A percentile compares a stretch with the other conserved stretches of the same genome.
These are phyloP conservation scores for Sardinella longiceps DNA, from an alignment of 2,797 vertebrate genomes.

Conservation along the genomic window DNA sequence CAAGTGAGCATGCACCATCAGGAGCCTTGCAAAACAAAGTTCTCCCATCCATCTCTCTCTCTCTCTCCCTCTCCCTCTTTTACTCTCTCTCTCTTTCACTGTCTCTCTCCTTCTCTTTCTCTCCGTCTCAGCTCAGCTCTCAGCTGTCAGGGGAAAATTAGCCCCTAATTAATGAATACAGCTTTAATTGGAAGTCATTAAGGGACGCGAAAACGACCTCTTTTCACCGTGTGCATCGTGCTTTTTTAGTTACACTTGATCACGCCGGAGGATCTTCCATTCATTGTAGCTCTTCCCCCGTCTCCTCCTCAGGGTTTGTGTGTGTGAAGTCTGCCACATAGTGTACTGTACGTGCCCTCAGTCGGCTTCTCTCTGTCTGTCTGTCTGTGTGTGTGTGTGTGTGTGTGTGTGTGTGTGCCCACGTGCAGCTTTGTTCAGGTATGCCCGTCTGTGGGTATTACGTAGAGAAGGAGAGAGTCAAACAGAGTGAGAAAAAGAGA, in stretches of 20 bases:
- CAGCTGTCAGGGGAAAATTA: conserved; percentile 23
- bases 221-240: neutral
- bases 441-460: neutral
- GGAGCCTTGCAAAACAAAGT: neutral
- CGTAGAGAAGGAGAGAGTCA: neutral
- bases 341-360: neutral
- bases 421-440: neutral
- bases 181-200: conserved; percentile 29
- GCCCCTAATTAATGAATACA: conserved; percentile 33
- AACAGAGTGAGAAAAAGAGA: neutral
- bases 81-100: neutral
- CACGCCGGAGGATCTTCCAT: neutral
- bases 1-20: neutral
- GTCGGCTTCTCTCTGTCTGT: neutral
- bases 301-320: neutral
- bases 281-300: neutral
- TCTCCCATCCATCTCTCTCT: too few relatives aligned
- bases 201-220: neutral
- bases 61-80: neutral
- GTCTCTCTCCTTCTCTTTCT: neutral
- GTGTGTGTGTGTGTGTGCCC: too few relatives aligned
- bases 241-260: neutral
- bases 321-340: neutral
- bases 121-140: neutral
- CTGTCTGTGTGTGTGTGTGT: too few relatives aligned